Evolutionary conservation across 2,797 vertebrate species (phyloP), one percentile per base, ranked within the genome.

Genomic region (Tapera naevia): DNA sequence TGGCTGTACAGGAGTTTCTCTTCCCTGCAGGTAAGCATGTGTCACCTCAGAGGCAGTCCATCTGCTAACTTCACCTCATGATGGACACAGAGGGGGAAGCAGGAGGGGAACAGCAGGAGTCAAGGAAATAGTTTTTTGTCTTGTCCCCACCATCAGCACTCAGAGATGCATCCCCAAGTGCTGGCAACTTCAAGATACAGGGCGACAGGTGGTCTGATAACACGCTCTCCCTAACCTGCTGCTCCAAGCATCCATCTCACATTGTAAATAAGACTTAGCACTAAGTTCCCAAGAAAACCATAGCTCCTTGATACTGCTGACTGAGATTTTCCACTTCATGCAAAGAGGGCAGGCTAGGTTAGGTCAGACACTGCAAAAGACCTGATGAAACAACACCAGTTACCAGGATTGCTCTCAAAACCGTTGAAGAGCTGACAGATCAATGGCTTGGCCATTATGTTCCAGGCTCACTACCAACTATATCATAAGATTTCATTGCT

Each of bases 21-120:
- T 57, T 88, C 86, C 80, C 32, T 14, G 72, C 94, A 76, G 86
- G 91, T 89, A 46, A 91, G 70, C 61, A 12, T 27, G 73, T 67
- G 69, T 80, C 92, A 94, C 88, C 88, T 85, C 23, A 13, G 83
- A 94, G 89, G 82, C 79, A 89, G 85, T 86, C 93, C 96, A 96
- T 95, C 92, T 95, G 96, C 88, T 82, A 21, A 37, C 74, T 75
- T 69, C 73, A 24, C 41, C 37, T 67, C 70, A 21, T 33, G 61
- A 85, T 23, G 62, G 82, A 80, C 90, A 85, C 0, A 2, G 51
- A 81, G 51, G 8, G 23, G 33, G 25, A 72, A 33, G 54, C 58
- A 69, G 80, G 41, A 93, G 81, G 57, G 30, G 60, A 82, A 53
- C 84, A 86, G 58, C 84, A 82, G 74, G 82, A 90, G 80, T 41